Conservation (phyloP, 2,797 vertebrate species). For the Anguilla megastoma region DNA sequence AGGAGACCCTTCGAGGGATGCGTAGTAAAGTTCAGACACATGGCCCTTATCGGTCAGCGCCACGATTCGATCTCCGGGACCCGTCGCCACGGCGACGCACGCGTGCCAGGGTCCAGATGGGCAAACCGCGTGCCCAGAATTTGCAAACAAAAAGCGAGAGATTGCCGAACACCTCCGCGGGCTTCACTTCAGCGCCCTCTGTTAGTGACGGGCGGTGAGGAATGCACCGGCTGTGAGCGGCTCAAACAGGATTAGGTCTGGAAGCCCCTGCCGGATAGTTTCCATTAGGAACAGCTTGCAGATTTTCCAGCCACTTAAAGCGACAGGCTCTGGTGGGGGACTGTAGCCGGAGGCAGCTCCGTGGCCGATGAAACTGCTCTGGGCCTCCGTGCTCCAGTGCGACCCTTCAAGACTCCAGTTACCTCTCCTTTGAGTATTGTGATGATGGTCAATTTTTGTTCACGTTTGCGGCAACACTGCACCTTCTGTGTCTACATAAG, state of each 20-base stretch:
- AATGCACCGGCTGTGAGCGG: neutral
- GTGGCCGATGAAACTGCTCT: neutral
- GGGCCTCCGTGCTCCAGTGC: neutral
- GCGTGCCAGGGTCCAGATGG: neutral
- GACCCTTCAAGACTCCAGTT: neutral
- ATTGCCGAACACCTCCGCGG: neutral
- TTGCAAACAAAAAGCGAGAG: neutral
- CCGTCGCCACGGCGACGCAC: neutral
- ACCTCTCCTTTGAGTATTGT: neutral
- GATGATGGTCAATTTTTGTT: neutral
- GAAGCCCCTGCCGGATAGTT: slow-evolving; percentile 9
- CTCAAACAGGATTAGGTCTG: slow-evolving; percentile 15
- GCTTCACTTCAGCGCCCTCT: neutral
- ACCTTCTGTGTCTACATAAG: neutral
- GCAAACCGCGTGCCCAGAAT: neutral
- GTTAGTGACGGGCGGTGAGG: neutral
- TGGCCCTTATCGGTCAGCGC: neutral
- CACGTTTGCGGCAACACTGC: neutral
- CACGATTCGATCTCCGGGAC: neutral
- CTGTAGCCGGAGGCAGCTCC: neutral
- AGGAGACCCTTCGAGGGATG: neutral
- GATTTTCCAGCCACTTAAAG: slow-evolving; percentile 19
- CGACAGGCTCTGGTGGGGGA: neutral
- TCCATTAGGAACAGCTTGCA: slow-evolving; percentile 18
- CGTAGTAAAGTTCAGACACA: neutral